Evolutionary conservation across 2,888 invertebrate genomes (phyloP).

Genomic region (Sturmia bella): DNA sequence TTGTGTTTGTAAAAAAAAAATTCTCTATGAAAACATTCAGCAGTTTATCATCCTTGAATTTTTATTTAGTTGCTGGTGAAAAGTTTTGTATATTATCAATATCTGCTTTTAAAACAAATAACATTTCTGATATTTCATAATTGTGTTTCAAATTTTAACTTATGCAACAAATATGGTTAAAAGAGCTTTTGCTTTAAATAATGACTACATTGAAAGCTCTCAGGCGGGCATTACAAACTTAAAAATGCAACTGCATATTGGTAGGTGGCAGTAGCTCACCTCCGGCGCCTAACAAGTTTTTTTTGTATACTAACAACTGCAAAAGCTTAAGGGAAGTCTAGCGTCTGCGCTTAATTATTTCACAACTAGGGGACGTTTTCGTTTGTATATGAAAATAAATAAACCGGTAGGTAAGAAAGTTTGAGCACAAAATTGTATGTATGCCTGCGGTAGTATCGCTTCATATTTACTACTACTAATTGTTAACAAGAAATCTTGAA

Average conservation of each 20-base stretch:
- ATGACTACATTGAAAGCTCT: not conserved
- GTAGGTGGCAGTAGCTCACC: conserved; percentile 21
- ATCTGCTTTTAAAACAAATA: no score
- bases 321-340: conserved; percentile 49
- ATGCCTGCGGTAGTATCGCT: not conserved
- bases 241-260: conserved; percentile 21
- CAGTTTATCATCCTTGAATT: no score
- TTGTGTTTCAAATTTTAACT: no score
- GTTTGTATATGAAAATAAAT: not conserved
- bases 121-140: no score
- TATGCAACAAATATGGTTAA: not conserved
- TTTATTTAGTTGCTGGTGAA: no score
- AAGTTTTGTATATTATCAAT: no score
- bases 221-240: not conserved
- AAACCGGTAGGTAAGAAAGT: not conserved
- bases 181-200: not conserved
- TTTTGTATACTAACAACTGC: not conserved
- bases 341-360: not conserved
- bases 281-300: conserved; percentile 62
- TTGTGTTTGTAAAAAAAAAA: no score
- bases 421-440: no score
- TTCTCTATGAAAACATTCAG: no score
- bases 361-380: conserved; percentile 41
- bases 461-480: conserved; percentile 46
- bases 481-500: conserved; percentile 38